Evolutionary conservation across 2,888 invertebrate species (phyloP).

Genomic region (Orchesella flavescens): DNA sequence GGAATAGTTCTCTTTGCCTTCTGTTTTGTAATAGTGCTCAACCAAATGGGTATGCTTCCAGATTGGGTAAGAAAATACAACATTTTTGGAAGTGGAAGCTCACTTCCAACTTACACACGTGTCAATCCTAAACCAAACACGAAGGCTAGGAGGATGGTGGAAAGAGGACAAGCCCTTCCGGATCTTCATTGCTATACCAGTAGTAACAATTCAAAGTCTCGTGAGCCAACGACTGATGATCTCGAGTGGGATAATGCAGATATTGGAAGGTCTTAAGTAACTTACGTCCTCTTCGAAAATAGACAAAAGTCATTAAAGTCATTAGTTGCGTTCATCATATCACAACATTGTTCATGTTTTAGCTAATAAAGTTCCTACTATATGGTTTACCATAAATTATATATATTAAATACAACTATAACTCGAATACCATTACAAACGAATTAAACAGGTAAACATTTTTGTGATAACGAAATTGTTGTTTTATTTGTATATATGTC

Average conservation of each 20-base stretch:
- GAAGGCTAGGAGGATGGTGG: conserved; percentile 57
- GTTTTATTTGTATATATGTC: no score
- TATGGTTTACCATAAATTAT: no score
- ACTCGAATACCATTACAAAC: no score
- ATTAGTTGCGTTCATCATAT: neutral
- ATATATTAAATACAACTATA: no score
- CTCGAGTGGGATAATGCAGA: conserved; percentile 66
- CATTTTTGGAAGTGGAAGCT: conserved; percentile 63
- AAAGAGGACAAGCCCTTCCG: conserved; percentile 41
- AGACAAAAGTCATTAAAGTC: neutral
- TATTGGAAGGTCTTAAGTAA: conserved; percentile 46
- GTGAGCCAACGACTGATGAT: conserved; percentile 58
- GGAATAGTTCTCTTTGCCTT: conserved; percentile 64
- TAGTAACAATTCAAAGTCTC: neutral
- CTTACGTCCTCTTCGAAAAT: neutral
- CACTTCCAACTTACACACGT: conserved; percentile 66
- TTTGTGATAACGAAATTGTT: no score
- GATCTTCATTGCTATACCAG: conserved; percentile 40
- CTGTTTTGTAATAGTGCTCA: conserved; percentile 63
- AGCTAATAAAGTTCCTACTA: no score
- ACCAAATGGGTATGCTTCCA: conserved; percentile 67
- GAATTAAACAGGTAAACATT: no score
- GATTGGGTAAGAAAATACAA: conserved; percentile 62
- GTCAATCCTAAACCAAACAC: conserved; percentile 68
- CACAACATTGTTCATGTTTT: no score